Evolutionary conservation across 2,797 vertebrate species (phyloP), one percentile per base, ranked within the genome.

Genomic region (Fringilla coelebs): DNA sequence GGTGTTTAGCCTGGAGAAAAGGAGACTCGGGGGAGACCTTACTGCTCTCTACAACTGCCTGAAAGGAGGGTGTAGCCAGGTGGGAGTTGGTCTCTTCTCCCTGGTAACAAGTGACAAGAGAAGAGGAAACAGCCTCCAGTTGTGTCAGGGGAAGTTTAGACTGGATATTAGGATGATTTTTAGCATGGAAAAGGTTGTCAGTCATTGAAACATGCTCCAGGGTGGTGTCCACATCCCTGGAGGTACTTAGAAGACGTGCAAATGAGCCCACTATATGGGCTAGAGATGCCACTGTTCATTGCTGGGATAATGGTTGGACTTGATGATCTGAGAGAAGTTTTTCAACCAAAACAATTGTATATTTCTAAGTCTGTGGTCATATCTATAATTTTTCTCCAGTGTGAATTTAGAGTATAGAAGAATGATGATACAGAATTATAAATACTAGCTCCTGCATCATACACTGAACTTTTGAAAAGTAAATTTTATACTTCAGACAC

Each of bases 41-140:
- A 28, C 2, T 0, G 1, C 17, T 22, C 49, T 57, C 43, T 75
- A 15, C 14, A 49, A 3, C 2, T 32, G 7, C 61, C 45, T 36
- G 45, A 36, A 32, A 58, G 26, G 32, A 66, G 45, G 21, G 3
- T 15, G 22, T 2, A 38, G 32, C 32, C 38, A 31, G 17, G 24
- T 63, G 22, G 13, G 32, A 1, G 32, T 13, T 1, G 1, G 52
- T 4, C 4, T 52, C 52, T 31, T 66, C 29, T 80, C 17, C 9
- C 40, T 34, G 3, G 2, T 28, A 36, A 38, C 9, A 65, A 38
- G 24, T 9, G 17, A 46, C 40, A 74, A 8, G n/a, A 72, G n/a
- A 57, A 72, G 41, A 65, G 6, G 3, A 66, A 80, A 40, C 4
- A 18, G n/a, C 11, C 10, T 52, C 20, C 49, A 22, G 2, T 21